Percentiles rank a stretch among this genome's conserved stretches.
Evolutionary conservation across 2,797 vertebrate genomes (phyloP).

Genomic region (Sebastes kiyomatsui): DNA sequence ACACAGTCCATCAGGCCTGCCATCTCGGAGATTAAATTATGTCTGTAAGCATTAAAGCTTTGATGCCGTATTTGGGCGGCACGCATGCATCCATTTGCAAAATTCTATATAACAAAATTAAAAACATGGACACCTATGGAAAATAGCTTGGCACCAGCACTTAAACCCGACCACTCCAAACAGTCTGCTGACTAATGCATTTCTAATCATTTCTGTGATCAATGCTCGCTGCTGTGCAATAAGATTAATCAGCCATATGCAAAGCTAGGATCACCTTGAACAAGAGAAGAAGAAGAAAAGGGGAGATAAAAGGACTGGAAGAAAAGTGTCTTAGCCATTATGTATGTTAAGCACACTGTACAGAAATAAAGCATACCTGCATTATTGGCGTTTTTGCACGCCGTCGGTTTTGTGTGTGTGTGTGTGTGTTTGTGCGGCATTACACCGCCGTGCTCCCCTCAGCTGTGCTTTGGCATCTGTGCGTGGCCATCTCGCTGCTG

Average conservation of each 20-base stretch:
- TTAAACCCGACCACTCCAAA: slow-evolving; percentile 76
- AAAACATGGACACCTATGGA: slow-evolving; percentile 82
- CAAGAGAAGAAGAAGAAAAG: slow-evolving; percentile 43
- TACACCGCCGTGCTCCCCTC: slow-evolving; percentile 72
- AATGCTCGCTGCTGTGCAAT: slow-evolving; percentile 81
- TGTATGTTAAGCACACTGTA: slow-evolving; percentile 63
- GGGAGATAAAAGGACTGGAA: slow-evolving; percentile 58
- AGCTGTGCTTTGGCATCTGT: slow-evolving; percentile 82
- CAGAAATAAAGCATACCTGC: slow-evolving; percentile 74
- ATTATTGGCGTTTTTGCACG: slow-evolving; percentile 69
- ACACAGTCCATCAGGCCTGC: slow-evolving; percentile 79
- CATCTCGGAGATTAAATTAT: slow-evolving; percentile 82
- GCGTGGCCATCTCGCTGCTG: slow-evolving; percentile 78
- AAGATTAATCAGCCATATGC: slow-evolving; percentile 83
- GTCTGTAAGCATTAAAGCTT: slow-evolving; percentile 81
- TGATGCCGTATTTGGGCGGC: slow-evolving; percentile 80
- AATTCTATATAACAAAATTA: slow-evolving; percentile 84
- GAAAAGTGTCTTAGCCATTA: slow-evolving; percentile 56
- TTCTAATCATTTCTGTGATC: slow-evolving; percentile 84
- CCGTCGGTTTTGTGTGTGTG: slow-evolving; percentile 55
- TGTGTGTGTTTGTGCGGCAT: slow-evolving; percentile 50
- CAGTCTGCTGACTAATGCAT: slow-evolving; percentile 84
- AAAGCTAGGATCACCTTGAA: slow-evolving; percentile 80
- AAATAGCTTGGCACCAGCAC: slow-evolving; percentile 78
- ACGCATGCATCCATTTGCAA: slow-evolving; percentile 81